These are phyloP conservation scores for Heterotis niloticus DNA, from an alignment of 2,113 vertebrate species.

Conservation along the genomic window DNA sequence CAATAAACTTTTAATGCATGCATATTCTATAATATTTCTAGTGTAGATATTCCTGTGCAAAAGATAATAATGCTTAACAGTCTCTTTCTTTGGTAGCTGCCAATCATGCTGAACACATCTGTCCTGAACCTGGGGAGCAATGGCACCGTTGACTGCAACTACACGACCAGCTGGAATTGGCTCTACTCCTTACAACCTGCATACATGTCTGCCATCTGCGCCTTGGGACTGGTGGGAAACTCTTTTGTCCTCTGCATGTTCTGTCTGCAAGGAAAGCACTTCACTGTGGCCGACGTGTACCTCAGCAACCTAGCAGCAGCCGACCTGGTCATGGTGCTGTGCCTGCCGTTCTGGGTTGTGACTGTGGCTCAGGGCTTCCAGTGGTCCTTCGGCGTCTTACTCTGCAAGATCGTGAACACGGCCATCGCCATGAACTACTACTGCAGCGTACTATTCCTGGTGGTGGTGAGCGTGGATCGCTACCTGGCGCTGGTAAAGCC, in stretches of 20 bases:
- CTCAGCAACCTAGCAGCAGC: slow-evolving; percentile 74
- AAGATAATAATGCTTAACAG: not conserved
- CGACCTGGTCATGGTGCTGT: slow-evolving; percentile 70
- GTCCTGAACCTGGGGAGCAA: not conserved
- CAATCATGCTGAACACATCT: slow-evolving; percentile 31
- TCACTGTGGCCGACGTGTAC: slow-evolving; percentile 81
- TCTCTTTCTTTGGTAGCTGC: slow-evolving; percentile 6
- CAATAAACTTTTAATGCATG: no score
- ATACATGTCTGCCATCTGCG: slow-evolving; percentile 74
- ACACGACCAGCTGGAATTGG: slow-evolving; percentile 49
- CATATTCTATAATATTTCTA: not conserved
- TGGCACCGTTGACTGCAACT: slow-evolving; percentile 34
- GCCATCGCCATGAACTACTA: slow-evolving; percentile 71
- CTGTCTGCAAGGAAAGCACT: slow-evolving; percentile 66
- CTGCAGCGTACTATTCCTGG: slow-evolving; percentile 76
- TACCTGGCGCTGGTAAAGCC: slow-evolving; percentile 79
- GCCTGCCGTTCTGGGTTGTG: slow-evolving; percentile 80
- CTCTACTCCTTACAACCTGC: slow-evolving; percentile 63
- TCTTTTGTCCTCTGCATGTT: slow-evolving; percentile 71
- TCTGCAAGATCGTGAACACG: slow-evolving; percentile 69
- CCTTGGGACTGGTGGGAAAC: slow-evolving; percentile 71
- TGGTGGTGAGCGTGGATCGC: slow-evolving; percentile 78
- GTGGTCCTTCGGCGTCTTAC: slow-evolving; percentile 73
- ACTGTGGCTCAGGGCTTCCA: slow-evolving; percentile 65
- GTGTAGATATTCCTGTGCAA: not conserved